A percentile compares a stretch with the other conserved stretches of the same genome.
Conservation (phyloP, 2,113 vertebrate genomes). For the Falco punctatus region DNA sequence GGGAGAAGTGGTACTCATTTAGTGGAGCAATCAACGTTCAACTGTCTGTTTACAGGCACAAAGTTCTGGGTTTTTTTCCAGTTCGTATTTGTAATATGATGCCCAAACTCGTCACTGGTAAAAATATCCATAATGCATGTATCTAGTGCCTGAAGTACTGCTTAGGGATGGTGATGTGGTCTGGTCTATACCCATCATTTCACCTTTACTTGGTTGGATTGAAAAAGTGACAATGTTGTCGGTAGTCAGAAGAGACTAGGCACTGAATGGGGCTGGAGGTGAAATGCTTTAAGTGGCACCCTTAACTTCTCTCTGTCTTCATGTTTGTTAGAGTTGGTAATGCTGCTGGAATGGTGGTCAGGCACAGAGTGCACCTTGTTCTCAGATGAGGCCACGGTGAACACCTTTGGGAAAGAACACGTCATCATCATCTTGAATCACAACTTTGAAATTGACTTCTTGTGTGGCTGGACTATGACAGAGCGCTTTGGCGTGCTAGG, state of each 20-base stretch:
- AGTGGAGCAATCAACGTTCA: background rate
- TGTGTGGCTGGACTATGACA: slow-evolving; percentile 98
- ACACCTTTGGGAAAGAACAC: slow-evolving; percentile 91
- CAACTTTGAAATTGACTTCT: slow-evolving; percentile 97
- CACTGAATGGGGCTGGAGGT: background rate
- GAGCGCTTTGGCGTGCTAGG: slow-evolving; percentile 93
- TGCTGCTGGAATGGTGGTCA: slow-evolving; percentile 99
- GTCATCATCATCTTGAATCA: slow-evolving; percentile 97
- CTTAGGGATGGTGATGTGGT: background rate
- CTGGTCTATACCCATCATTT: background rate
- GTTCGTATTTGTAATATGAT: background rate
- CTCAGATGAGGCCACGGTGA: slow-evolving; percentile 87
- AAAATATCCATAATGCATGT: background rate
- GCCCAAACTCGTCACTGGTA: background rate
- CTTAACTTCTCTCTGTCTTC: background rate
- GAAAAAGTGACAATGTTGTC: background rate
- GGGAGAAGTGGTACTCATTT: slow-evolving; percentile 22
- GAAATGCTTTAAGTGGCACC: background rate
- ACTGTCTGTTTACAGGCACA: background rate
- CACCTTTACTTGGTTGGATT: background rate
- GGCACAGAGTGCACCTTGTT: slow-evolving; percentile 95
- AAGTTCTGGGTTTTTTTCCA: background rate
- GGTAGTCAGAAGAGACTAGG: background rate
- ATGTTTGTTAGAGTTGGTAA: slow-evolving; percentile 86
- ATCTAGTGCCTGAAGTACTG: background rate